These are phyloP conservation scores for Stigmatopora argus DNA, from an alignment of 2,113 vertebrate genomes.

Conservation along the genomic window DNA sequence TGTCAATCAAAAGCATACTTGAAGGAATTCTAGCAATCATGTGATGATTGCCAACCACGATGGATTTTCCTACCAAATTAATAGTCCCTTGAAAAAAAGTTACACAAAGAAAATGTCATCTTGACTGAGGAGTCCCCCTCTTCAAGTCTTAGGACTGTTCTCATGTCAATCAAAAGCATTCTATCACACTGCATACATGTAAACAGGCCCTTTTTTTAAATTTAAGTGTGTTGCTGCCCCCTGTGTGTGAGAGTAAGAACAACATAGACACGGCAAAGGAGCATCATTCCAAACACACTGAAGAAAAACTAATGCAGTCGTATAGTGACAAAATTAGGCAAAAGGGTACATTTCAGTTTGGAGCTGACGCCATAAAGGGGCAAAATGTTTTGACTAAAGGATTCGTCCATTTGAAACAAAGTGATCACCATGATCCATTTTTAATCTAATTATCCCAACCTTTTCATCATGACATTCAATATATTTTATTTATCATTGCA, in stretches of 20 bases:
- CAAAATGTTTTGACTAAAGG: no score
- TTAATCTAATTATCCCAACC: not conserved
- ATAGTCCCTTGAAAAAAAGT: constrained; percentile 12
- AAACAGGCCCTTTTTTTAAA: not conserved
- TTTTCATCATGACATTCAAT: not conserved
- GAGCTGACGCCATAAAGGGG: no score
- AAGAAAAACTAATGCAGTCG: not conserved
- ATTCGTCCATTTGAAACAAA: not conserved
- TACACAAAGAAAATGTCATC: constrained; percentile 22
- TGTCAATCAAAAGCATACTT: no score
- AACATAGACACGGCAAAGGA: not conserved
- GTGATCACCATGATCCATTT: not conserved
- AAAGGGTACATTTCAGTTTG: not conserved
- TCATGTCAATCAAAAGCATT: not conserved
- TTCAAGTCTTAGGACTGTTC: not conserved
- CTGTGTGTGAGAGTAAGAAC: constrained; percentile 34
- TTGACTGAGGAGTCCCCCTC: not conserved
- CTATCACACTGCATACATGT: not conserved
- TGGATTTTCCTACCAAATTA: not conserved
- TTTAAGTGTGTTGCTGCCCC: constrained; percentile 50
- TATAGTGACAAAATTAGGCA: not conserved
- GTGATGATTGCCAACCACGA: not conserved
- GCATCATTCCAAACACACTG: not conserved
- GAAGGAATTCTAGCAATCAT: not conserved
- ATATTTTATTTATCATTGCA: no score